Evolutionary conservation across 1,140 invertebrate species (phyloP).

Genomic region (Ceratosolen fusciceps): DNA sequence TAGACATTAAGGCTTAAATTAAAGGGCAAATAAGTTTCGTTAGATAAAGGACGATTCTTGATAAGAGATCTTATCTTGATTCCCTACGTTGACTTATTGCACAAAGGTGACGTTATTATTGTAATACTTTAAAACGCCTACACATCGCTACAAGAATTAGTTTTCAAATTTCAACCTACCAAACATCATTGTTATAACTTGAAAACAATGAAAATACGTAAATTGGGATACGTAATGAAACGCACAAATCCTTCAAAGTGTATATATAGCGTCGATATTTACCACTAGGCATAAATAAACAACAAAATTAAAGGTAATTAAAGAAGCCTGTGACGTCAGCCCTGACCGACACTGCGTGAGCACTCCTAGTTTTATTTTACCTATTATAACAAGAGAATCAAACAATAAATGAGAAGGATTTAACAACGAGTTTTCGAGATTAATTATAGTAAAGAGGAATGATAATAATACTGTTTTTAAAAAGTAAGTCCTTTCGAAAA

Average conservation of each 20-base stretch:
- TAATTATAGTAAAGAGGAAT: neutral
- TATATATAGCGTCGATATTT: slow-evolving; percentile 30
- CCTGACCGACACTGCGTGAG: neutral
- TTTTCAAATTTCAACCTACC: neutral
- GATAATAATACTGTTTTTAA: neutral
- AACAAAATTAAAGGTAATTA: neutral
- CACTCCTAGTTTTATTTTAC: slow-evolving; percentile 20
- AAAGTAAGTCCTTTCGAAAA: neutral
- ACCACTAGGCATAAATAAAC: slow-evolving; percentile 13
- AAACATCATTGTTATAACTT: neutral
- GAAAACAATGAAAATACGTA: slow-evolving; percentile 19
- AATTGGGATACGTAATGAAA: slow-evolving; percentile 43
- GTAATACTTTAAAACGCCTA: neutral
- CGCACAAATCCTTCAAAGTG: slow-evolving; percentile 41
- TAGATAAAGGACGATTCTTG: neutral
- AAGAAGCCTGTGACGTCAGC: neutral
- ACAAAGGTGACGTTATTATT: neutral
- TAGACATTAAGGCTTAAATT: neutral
- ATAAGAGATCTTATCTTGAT: neutral
- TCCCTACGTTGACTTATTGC: neutral
- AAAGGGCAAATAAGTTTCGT: slow-evolving; percentile 5
- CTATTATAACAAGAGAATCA: neutral
- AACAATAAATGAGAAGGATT: slow-evolving; percentile 19
- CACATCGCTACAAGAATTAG: neutral
- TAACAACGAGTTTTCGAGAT: neutral